Evolutionary conservation across 2,888 invertebrate species (phyloP), one percentile per base, ranked within the genome.

Genomic region (Apeira syringaria): DNA sequence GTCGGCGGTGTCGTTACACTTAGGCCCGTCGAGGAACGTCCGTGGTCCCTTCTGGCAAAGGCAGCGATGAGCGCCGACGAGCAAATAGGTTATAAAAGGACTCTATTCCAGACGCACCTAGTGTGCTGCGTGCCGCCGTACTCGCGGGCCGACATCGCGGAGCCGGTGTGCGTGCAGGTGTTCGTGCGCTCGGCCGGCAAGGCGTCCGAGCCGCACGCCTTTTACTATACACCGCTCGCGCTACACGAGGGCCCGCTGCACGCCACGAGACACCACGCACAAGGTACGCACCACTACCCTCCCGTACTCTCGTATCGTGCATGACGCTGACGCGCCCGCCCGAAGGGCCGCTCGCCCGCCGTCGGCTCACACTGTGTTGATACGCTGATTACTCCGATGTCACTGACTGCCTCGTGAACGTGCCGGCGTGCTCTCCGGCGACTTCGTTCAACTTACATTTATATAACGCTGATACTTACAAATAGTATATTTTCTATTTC

Each of bases 41-140:
- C 20, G 7, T 7, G 20, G 7, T n/a, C 20, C 20, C 2, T 20
- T 2, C 5, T 7, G 7, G 17, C 17, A 7, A 7, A 20, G 20
- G 15, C 15, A 15, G 15, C 4, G 4, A 2, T 15, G 2, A 15
- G 4, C 15, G 4, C 15, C 2, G 4, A 15, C 2, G 4, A 15
- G 4, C 15, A 15, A 15, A 11, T 31, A n/a, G 49, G 6, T 49
- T 17, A 43, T 37, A 11, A 28, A 2, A 31, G 12, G 34, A 29
- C 43, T 46, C 44, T 36, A 37, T 46, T 35, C 72, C 91, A 97
- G 94, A 96, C 96, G 11, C 97, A 97, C 84, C 91, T 97, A 36
- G 95, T 97, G 18, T 97, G 97, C 84, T 94, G 94, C 61, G 94
- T 97, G 55, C 97, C 97, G 11, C 91, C 96, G 11, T 97, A 94